Evolutionary conservation across 2,888 invertebrate species (phyloP).

Genomic region (Apamea epomidion): DNA sequence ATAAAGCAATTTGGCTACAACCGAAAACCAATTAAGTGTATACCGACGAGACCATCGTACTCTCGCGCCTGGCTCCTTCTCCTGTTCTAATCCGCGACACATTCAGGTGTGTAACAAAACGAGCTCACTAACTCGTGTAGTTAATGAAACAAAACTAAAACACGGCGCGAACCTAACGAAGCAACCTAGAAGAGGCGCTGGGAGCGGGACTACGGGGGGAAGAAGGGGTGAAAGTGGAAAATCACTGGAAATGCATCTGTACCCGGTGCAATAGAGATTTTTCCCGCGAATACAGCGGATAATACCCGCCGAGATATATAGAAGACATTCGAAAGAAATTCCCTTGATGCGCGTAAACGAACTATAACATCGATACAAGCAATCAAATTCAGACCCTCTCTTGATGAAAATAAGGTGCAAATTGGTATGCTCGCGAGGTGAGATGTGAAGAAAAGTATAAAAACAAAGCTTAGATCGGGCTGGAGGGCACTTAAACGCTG

Average conservation of each 20-base stretch:
- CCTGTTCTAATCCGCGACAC: neutral
- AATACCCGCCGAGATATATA: conserved; percentile 68
- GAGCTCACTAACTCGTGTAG: conserved; percentile 3
- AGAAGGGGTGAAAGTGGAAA: conserved; percentile 63
- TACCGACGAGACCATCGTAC: neutral
- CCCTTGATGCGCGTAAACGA: conserved; percentile 55
- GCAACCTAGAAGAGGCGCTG: neutral
- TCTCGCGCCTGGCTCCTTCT: neutral
- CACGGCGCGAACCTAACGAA: conserved; percentile 2
- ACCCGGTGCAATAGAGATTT: conserved; percentile 72
- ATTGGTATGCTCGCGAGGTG: conserved; percentile 12
- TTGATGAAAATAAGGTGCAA: neutral
- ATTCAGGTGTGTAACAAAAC: conserved; percentile 4
- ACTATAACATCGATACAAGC: conserved; percentile 25
- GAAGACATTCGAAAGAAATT: conserved; percentile 68
- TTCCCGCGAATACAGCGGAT: conserved; percentile 67
- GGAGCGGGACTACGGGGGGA: neutral
- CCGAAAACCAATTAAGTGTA: neutral
- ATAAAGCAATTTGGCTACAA: neutral
- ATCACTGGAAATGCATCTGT: conserved; percentile 73
- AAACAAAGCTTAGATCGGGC: conserved; percentile 68
- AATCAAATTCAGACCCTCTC: conserved; percentile 40
- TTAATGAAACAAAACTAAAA: conserved; percentile 25
- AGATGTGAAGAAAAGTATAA: conserved; percentile 63
- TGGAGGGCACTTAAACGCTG: conserved; percentile 74